These are phyloP conservation scores for Gobius niger DNA, from an alignment of 2,113 vertebrate species.

Conservation along the genomic window DNA sequence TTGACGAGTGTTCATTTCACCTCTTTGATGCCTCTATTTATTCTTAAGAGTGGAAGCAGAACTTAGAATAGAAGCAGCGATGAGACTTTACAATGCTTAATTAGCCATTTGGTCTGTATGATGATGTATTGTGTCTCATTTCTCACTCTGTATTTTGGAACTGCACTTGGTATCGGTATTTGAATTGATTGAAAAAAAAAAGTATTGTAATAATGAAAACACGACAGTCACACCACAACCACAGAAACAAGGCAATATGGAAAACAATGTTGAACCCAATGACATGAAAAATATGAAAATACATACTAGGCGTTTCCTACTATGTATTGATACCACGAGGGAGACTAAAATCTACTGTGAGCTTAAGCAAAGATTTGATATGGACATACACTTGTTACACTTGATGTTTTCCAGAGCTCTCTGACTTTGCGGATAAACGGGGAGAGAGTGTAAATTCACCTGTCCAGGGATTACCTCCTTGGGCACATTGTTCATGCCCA, in stretches of 20 bases:
- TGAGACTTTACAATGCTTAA: too few relatives aligned
- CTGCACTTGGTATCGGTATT: too few relatives aligned
- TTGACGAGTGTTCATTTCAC: too few relatives aligned
- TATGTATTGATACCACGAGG: neutral
- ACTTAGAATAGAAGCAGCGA: too few relatives aligned
- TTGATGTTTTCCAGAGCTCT: conserved; percentile 6
- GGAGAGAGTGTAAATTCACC: conserved; percentile 63
- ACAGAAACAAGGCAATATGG: conserved; percentile 7
- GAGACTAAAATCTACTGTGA: neutral
- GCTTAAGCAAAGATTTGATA: neutral
- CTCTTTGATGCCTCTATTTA: too few relatives aligned
- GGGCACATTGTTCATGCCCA: conserved; percentile 77
- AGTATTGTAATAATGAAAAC: neutral
- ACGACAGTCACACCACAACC: neutral
- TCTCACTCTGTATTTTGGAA: too few relatives aligned
- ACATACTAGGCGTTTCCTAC: neutral
- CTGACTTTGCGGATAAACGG: conserved; percentile 13
- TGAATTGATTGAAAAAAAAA: too few relatives aligned
- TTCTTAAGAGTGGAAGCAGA: too few relatives aligned
- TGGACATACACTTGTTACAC: neutral
- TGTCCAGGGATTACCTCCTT: conserved; percentile 84
- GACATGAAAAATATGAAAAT: conserved; percentile 1
- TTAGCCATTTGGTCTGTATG: too few relatives aligned
- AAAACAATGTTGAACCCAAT: neutral
- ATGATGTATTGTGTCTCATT: too few relatives aligned